A percentile compares a stretch with the other conserved stretches of the same genome.
Evolutionary conservation across 2,113 vertebrate genomes (phyloP).

Genomic region (Polypterus bichir): DNA sequence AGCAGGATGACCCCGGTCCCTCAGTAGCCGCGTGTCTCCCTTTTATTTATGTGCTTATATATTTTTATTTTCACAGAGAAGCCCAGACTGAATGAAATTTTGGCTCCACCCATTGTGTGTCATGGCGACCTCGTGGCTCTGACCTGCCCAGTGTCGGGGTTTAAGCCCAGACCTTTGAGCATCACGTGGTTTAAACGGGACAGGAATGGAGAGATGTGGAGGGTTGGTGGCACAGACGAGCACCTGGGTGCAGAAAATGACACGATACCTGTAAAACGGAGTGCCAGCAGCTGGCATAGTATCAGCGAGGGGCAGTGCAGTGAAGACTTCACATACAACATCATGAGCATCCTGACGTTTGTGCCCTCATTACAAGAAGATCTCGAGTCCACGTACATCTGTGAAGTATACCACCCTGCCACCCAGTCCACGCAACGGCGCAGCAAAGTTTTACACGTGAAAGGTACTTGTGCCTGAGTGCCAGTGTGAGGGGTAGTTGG

Average conservation of each 20-base stretch:
- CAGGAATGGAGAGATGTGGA: background rate
- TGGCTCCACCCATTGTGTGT: conserved; percentile 1
- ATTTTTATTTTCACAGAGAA: background rate
- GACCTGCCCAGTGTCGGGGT: conserved; percentile 15
- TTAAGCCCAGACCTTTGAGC: conserved; percentile 14
- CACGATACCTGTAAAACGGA: background rate
- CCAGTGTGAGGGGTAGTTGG: background rate
- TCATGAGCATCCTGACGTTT: conserved; percentile 8
- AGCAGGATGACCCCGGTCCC: background rate
- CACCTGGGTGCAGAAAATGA: background rate
- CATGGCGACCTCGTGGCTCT: conserved; percentile 12
- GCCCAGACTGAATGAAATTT: conserved; percentile 9
- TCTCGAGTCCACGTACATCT: conserved; percentile 4
- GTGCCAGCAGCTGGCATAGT: conserved; percentile 6
- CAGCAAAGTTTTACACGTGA: background rate
- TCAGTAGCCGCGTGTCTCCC: too few species aligned
- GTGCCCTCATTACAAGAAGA: conserved; percentile 11
- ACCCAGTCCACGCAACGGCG: background rate
- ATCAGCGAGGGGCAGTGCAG: background rate
- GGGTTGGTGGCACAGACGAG: background rate
- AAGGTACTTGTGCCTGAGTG: background rate
- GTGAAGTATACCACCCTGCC: conserved; percentile 10
- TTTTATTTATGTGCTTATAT: background rate
- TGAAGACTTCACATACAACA: conserved; percentile 5
- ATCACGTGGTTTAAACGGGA: conserved; percentile 16